Conservation (phyloP, 2,888 invertebrate species). For the Cantharis nigra region DNA sequence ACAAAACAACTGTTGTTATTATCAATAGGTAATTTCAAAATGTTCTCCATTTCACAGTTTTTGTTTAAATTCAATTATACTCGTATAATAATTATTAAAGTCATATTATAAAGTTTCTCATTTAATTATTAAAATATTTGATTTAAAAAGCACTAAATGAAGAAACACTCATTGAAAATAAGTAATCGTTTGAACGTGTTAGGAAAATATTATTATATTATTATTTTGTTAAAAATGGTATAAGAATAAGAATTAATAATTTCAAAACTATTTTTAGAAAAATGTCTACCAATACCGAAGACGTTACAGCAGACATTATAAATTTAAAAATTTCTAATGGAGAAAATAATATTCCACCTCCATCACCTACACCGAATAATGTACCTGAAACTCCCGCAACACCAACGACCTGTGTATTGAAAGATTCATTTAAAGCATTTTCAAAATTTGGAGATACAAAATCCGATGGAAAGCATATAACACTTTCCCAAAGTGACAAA, state of each 20-base stretch:
- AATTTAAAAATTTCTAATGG: conserved; percentile 64
- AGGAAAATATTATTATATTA: no score
- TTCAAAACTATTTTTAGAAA: conserved; percentile 6
- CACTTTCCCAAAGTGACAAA: conserved; percentile 89
- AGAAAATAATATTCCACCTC: conserved; percentile 43
- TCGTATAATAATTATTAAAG: no score
- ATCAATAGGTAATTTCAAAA: no score
- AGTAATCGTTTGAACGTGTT: no score
- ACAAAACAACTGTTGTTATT: no score
- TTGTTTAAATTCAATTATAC: no score
- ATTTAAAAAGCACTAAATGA: no score
- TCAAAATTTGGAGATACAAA: conserved; percentile 89
- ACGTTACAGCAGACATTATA: conserved; percentile 54
- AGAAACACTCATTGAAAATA: no score
- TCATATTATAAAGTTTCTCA: no score
- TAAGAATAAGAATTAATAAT: no score
- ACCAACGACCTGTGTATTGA: conserved; percentile 52
- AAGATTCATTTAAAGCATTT: conserved; percentile 80
- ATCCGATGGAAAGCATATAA: conserved; percentile 85
- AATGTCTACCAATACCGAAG: conserved; percentile 20
- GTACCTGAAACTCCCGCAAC: conserved; percentile 35
- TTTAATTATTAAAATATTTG: no score
- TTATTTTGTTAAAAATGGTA: background rate
- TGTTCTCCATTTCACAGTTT: no score
- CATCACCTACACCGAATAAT: conserved; percentile 54